Evolutionary conservation across 2,113 vertebrate species (phyloP).

Genomic region (Engraulis encrasicolus): DNA sequence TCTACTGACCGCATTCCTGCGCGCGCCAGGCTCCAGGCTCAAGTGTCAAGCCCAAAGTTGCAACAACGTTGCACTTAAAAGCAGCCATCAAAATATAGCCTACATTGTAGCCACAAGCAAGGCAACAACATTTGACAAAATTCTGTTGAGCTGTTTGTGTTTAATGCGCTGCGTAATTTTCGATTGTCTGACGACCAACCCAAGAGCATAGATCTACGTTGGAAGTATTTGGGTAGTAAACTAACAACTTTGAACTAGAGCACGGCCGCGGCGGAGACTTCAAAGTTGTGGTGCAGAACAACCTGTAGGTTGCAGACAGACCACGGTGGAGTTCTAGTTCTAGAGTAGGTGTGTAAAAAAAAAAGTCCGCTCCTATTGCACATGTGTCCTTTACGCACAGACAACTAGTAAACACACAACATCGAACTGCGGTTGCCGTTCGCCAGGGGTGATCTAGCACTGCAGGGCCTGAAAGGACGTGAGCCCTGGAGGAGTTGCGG

Average conservation of each 20-base stretch:
- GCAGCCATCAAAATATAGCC: neutral
- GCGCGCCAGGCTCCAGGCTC: neutral
- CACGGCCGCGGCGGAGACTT: neutral
- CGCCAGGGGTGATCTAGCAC: slow-evolving; percentile 55
- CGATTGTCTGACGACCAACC: neutral
- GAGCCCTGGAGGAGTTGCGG: neutral
- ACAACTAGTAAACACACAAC: neutral
- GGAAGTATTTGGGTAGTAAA: neutral
- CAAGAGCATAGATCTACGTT: neutral
- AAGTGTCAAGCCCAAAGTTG: slow-evolving; percentile 12
- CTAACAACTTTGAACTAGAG: neutral
- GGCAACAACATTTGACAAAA: neutral
- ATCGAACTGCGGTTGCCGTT: neutral
- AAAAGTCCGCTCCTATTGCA: neutral
- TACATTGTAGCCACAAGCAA: neutral
- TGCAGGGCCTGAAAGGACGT: slow-evolving; percentile 47
- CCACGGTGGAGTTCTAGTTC: no score
- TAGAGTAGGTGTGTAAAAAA: neutral
- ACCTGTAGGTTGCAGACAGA: neutral
- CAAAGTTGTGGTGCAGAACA: neutral
- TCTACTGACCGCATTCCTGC: neutral
- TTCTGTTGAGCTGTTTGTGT: neutral
- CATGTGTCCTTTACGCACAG: neutral
- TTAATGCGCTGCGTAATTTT: neutral
- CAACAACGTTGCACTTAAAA: neutral